Percentiles rank a stretch among this genome's conserved stretches.
phyloP scores from a whole-genome alignment of 2,797 vertebrate genomes.

The Iguana delicatissima region DNA sequence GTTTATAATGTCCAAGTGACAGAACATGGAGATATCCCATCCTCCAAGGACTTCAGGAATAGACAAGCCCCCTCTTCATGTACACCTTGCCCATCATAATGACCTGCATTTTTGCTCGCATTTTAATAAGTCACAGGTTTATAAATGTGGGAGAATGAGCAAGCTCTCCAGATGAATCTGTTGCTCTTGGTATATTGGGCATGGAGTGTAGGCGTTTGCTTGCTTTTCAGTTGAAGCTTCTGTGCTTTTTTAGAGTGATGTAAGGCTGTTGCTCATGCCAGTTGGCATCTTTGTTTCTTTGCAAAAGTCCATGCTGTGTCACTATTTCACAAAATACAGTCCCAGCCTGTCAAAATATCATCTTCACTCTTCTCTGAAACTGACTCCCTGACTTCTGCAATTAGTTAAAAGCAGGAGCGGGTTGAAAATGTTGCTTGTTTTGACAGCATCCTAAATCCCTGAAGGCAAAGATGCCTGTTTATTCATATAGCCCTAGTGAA shows the following conservation, averaged over 20 bases:
- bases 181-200: background rate
- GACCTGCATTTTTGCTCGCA: background rate
- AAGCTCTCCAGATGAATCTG: background rate
- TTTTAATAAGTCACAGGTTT: background rate
- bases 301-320: constrained; percentile 59
- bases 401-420: constrained; percentile 65
- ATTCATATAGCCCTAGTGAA: constrained; percentile 58
- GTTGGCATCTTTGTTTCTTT: constrained; percentile 55
- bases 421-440: constrained; percentile 66
- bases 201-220: constrained; percentile 2
- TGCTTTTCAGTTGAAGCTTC: constrained; percentile 42
- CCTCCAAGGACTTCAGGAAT: too few species aligned
- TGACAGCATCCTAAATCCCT: constrained; percentile 62
- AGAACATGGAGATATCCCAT: background rate
- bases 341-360: constrained; percentile 43
- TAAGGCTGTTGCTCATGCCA: constrained; percentile 52
- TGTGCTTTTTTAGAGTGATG: constrained; percentile 54
- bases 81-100: background rate
- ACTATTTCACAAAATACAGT: constrained; percentile 58
- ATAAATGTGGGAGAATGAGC: background rate
- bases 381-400: constrained; percentile 63
- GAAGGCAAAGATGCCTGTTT: constrained; percentile 66
- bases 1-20: background rate
- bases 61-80: background rate
- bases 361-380: constrained; percentile 40